Conservation (phyloP, 2,797 vertebrate genomes). For the Momotus momota region DNA sequence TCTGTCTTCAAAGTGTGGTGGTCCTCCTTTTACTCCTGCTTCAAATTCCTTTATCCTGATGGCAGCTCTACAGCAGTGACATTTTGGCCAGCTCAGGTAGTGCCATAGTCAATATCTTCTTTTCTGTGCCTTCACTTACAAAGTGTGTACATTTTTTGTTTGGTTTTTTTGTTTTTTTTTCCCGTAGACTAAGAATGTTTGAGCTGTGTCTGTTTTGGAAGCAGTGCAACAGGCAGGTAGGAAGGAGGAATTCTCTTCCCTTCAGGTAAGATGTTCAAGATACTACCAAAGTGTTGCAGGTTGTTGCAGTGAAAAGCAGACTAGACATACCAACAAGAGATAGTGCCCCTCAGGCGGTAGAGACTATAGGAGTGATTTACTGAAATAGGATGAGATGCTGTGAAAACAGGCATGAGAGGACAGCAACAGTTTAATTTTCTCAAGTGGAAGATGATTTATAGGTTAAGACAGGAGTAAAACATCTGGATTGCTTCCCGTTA, state of each 20-base stretch:
- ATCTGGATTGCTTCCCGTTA: background rate
- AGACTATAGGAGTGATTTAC: background rate
- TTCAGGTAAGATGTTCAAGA: background rate
- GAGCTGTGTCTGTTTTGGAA: background rate
- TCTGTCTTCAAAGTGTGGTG: background rate
- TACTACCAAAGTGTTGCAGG: background rate
- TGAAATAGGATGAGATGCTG: background rate
- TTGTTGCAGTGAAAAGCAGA: background rate
- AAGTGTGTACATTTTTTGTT: background rate
- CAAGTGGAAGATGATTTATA: background rate
- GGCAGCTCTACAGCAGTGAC: background rate
- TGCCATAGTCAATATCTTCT: background rate
- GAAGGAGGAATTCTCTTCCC: background rate
- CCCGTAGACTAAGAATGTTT: background rate
- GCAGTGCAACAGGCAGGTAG: rapidly evolving
- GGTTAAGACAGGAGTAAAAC: background rate
- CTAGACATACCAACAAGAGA: background rate
- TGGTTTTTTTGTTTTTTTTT: background rate
- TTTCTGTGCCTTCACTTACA: background rate
- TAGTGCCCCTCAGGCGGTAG: background rate
- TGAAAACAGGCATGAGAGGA: background rate
- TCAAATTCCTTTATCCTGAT: background rate
- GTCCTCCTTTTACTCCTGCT: background rate
- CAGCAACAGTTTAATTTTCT: background rate
- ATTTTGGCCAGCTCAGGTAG: background rate